Conservation (phyloP, 2,797 vertebrate genomes). For the Microhierax caerulescens region DNA sequence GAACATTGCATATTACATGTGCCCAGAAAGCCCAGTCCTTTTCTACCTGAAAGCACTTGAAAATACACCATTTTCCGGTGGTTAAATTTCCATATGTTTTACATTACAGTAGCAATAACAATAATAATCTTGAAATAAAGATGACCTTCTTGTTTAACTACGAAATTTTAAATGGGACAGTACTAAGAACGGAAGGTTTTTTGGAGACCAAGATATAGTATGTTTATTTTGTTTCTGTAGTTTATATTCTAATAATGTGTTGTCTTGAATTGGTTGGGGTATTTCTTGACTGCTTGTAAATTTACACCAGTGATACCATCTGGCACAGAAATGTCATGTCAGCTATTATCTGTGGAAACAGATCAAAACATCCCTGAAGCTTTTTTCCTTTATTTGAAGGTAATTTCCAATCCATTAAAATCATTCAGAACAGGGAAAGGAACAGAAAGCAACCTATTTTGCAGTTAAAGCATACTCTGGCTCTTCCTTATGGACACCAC, state of each 20-base stretch:
- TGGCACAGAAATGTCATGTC: slow-evolving; percentile 1
- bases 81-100: background rate
- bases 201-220: background rate
- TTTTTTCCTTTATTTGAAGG: background rate
- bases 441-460: background rate
- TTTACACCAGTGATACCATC: background rate
- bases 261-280: background rate
- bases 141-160: background rate
- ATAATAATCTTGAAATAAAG: background rate
- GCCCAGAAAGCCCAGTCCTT: background rate
- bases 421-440: background rate
- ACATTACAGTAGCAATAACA: background rate
- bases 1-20: background rate
- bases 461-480: background rate
- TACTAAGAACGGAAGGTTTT: background rate
- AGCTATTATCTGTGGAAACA: slow-evolving; percentile 1
- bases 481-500: background rate
- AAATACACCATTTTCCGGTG: background rate
- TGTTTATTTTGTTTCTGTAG: background rate
- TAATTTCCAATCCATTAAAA: background rate
- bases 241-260: slow-evolving; percentile 28
- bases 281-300: background rate
- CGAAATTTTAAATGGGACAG: background rate
- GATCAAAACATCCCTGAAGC: background rate
- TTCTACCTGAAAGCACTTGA: background rate